These are phyloP conservation scores for Nibea coibor DNA, from an alignment of 2,113 vertebrate species.

Conservation along the genomic window DNA sequence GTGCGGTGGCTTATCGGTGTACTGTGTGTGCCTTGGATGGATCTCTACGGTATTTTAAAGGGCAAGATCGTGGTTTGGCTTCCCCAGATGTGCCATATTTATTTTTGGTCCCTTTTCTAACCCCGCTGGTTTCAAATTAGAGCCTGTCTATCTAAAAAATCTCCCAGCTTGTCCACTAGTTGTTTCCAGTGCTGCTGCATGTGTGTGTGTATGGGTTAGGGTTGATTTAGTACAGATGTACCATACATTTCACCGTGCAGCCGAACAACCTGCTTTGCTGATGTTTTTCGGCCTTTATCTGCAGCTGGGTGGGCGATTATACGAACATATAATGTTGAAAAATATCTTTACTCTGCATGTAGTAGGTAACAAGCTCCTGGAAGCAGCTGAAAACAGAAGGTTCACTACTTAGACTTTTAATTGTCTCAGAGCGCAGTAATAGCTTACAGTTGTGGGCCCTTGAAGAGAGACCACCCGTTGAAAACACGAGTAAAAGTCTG, in stretches of 20 bases:
- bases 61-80: conserved; percentile 67
- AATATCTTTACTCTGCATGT: conserved; percentile 19
- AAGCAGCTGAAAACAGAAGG: conserved; percentile 52
- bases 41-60: conserved; percentile 45
- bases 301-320: conserved; percentile 49
- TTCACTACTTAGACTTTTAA: conserved; percentile 24
- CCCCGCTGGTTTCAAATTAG: conserved; percentile 68
- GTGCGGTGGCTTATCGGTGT: conserved; percentile 31
- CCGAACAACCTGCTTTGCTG: conserved; percentile 44
- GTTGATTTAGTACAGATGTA: conserved; percentile 73
- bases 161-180: conserved; percentile 31
- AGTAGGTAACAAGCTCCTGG: background rate
- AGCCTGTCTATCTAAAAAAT: conserved; percentile 57
- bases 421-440: conserved; percentile 46
- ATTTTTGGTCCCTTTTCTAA: conserved; percentile 63
- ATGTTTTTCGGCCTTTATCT: conserved; percentile 33
- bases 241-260: conserved; percentile 59
- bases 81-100: conserved; percentile 52
- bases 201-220: conserved; percentile 40
- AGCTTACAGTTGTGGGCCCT: conserved; percentile 50
- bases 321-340: conserved; percentile 10
- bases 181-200: background rate
- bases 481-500: conserved; percentile 29
- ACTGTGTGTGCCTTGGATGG: conserved; percentile 31
- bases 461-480: conserved; percentile 27